These are phyloP conservation scores for Amiota mariae DNA, from an alignment of 2,888 invertebrate species.

Conservation along the genomic window DNA sequence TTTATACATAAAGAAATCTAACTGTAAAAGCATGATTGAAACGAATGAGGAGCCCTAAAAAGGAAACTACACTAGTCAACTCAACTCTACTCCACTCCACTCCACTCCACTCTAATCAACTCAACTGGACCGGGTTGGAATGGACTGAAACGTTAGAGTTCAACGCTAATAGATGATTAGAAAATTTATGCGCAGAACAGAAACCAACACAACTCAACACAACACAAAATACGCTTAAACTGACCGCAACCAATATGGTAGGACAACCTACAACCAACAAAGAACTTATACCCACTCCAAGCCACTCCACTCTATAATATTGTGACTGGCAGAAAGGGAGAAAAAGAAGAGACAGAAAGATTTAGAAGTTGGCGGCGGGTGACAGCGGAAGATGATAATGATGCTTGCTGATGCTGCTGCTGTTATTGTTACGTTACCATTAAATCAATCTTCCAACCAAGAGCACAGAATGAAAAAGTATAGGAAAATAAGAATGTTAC, in stretches of 20 bases:
- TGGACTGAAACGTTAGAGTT: neutral
- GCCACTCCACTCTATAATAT: too few relatives aligned
- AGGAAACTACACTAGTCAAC: constrained; percentile 12
- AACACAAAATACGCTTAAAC: neutral
- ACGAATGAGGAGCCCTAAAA: constrained; percentile 11
- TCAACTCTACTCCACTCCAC: neutral
- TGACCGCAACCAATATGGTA: constrained; percentile 4
- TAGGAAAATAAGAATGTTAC: too few relatives aligned
- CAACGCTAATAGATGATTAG: constrained; percentile 28
- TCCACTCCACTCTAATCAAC: neutral
- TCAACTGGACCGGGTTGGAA: neutral
- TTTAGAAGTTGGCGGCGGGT: too few relatives aligned
- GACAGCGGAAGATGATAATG: too few relatives aligned
- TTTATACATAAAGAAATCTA: constrained; percentile 21
- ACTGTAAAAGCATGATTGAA: constrained; percentile 15
- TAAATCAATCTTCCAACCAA: too few relatives aligned
- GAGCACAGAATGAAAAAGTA: too few relatives aligned
- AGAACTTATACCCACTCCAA: too few relatives aligned
- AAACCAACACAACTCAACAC: neutral
- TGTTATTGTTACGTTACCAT: too few relatives aligned
- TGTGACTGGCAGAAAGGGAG: too few relatives aligned
- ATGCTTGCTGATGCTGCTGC: too few relatives aligned
- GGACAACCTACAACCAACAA: too few relatives aligned
- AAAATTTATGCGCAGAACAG: constrained; percentile 24
- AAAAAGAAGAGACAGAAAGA: too few relatives aligned